These are phyloP conservation scores for Drosophila mojavensis DNA, from an alignment of 1,140 invertebrate genomes.

Conservation along the genomic window DNA sequence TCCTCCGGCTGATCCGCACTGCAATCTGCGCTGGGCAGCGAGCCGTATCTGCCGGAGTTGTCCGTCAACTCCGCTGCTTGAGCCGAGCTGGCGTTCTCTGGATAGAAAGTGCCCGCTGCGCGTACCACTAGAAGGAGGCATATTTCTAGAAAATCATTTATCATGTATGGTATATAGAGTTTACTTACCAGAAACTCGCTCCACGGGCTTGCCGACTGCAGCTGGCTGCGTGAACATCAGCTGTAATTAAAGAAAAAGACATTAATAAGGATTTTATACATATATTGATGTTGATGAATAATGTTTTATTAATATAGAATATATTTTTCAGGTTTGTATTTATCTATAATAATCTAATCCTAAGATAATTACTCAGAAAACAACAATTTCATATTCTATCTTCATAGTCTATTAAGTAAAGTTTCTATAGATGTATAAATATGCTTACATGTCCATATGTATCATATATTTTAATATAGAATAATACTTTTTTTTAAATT, in stretches of 20 bases:
- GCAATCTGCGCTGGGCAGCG: not conserved
- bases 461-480: too few species aligned
- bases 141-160: not conserved
- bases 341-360: too few species aligned
- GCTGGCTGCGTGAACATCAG: constrained; percentile 7
- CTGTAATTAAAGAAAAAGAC: constrained; percentile 15
- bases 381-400: too few species aligned
- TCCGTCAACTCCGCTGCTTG: not conserved
- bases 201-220: constrained; percentile 19
- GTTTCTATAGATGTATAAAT: too few species aligned
- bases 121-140: constrained; percentile 76
- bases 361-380: too few species aligned
- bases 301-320: not conserved
- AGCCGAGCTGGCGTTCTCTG: constrained; percentile 55
- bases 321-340: too few species aligned
- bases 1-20: constrained; percentile 62
- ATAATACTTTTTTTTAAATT: too few species aligned
- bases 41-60: not conserved
- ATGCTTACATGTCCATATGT: too few species aligned
- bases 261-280: not conserved
- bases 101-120: constrained; percentile 83
- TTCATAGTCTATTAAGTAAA: too few species aligned
- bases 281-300: too few species aligned
- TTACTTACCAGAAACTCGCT: constrained; percentile 52
- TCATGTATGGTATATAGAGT: not conserved